Evolutionary conservation across 2,888 invertebrate species (phyloP), one percentile per base, ranked within the genome.

Genomic region (Athalia cordata): DNA sequence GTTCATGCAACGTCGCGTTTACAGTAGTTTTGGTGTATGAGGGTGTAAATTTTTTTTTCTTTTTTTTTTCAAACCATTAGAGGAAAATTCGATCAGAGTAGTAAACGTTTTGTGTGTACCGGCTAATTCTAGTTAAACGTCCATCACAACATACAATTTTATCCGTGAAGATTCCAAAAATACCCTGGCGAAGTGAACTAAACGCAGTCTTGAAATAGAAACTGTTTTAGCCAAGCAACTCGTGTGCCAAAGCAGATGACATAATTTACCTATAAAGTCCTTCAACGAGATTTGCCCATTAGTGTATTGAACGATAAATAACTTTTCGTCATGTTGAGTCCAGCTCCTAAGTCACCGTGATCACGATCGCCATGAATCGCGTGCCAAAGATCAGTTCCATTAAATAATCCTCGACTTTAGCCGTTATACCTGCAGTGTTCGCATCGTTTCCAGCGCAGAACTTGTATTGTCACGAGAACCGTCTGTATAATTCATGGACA

Each of bases 231-330:
- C 13, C 4, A 7, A 68, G 43, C 29, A 68, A 29, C 29, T 50
- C 55, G 50, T 55, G 43, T 68, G 29, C 52, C 5, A 45, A 29
- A 15, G 57, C 59, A 59, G 47, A 59, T 72, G 57, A 59, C 13
- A 72, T 72, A 72, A 72, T 72, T 72, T 49, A 72, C 13, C 59
- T 72, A 15, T 13, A 15, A 72, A 45, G 13, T 59, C 6, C 45
- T 72, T 45, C 57, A 72, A 72, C 72, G 72, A 72, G 72, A 72
- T 29, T 59, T 13, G 59, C 59, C 72, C 72, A 77, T 68, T 67
- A 70, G 77, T 61, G 68, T 77, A 77, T 68, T 77, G 52, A 9
- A 52, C 68, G 59, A 77, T 62, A 77, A 77, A 62, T 67, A 68
- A 50, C 67, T 77, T 62, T 62, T 72, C 50, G 68, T 72, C 47